phyloP scores from a whole-genome alignment of 2,888 invertebrate species.

The Phorcus lineatus region DNA sequence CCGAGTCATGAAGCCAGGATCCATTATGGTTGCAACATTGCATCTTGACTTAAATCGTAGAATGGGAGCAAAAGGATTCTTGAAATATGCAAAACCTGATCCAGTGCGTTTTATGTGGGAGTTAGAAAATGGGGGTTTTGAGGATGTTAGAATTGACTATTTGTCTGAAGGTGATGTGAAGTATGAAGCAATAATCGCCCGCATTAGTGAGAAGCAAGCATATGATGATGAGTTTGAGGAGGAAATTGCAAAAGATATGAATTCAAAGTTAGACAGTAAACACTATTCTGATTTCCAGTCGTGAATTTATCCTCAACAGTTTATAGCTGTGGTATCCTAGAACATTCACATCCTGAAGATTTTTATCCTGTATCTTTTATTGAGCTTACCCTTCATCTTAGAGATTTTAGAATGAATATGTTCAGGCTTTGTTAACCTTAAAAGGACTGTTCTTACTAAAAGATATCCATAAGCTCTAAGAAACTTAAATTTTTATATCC shows the following conservation, averaged over 20 bases:
- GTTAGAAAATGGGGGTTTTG: conserved; percentile 59
- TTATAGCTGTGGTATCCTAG: no score
- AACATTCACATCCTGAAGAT: no score
- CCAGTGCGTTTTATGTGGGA: conserved; percentile 58
- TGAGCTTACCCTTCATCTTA: no score
- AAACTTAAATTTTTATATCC: no score
- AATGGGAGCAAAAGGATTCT: conserved; percentile 36
- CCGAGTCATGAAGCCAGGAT: conserved; percentile 66
- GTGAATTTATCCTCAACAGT: no score
- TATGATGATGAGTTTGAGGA: conserved; percentile 26
- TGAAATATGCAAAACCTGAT: conserved; percentile 54
- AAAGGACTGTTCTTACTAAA: no score
- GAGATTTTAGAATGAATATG: no score
- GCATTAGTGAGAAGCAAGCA: conserved; percentile 38
- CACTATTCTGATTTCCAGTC: background rate
- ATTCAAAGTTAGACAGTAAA: background rate
- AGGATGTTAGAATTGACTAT: conserved; percentile 50
- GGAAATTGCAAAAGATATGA: background rate
- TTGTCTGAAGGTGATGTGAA: conserved; percentile 27
- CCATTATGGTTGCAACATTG: conserved; percentile 57
- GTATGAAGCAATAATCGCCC: conserved; percentile 49
- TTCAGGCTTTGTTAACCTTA: no score
- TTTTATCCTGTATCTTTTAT: no score
- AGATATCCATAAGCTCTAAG: no score
- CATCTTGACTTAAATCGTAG: conserved; percentile 39